These are phyloP conservation scores for Emydocephalus ijimae DNA, from an alignment of 2,113 vertebrate genomes.

Conservation along the genomic window DNA sequence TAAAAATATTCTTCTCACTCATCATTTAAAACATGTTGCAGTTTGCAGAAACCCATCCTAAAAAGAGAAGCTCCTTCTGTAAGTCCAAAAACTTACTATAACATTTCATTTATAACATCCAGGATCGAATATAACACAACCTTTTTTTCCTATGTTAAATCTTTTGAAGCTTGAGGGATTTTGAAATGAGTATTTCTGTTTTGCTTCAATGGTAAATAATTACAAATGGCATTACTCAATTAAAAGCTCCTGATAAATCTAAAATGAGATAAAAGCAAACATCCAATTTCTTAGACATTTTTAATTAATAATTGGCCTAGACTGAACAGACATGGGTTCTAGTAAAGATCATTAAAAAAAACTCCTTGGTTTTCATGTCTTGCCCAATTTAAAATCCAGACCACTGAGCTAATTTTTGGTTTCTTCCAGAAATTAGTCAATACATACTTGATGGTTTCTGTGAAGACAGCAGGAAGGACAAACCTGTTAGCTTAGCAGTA, in stretches of 20 bases:
- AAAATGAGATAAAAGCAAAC: background rate
- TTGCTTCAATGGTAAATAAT: background rate
- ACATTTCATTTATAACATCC: background rate
- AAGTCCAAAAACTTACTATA: background rate
- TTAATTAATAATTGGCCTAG: background rate
- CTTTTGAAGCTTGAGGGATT: background rate
- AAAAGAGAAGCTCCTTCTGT: background rate
- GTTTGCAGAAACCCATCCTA: background rate
- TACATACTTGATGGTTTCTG: background rate
- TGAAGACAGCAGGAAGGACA: background rate
- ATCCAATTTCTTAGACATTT: background rate
- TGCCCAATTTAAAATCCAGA: background rate
- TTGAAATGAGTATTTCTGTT: background rate
- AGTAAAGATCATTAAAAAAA: background rate
- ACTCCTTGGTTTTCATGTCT: background rate
- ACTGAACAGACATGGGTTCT: slow-evolving; percentile 45
- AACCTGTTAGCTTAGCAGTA: background rate
- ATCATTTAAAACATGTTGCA: background rate
- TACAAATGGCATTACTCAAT: background rate
- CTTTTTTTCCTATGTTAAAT: background rate
- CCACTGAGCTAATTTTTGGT: background rate
- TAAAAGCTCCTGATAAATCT: background rate
- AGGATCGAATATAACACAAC: background rate
- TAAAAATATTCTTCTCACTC: background rate
- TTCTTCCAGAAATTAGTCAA: background rate